A percentile compares a stretch with the other conserved stretches of the same genome.
phyloP scores from a whole-genome alignment of 2,113 vertebrate genomes.

The Aythya baeri region DNA sequence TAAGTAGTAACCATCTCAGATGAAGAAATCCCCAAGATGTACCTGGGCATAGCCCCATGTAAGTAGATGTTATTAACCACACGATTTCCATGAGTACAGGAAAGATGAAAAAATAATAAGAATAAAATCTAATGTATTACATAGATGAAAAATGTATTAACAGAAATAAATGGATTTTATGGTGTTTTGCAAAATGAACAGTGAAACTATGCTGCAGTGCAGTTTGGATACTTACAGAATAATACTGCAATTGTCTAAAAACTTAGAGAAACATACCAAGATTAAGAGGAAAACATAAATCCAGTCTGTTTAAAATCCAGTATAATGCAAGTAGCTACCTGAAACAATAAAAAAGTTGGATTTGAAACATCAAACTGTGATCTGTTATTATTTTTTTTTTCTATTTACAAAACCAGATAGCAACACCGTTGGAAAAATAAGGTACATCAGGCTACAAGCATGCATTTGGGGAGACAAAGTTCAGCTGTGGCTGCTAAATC shows the following conservation, averaged over 20 bases:
- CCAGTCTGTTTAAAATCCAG: not conserved
- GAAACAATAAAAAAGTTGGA: not conserved
- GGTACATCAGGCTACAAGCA: not conserved
- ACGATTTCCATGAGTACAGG: not conserved
- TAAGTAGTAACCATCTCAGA: not conserved
- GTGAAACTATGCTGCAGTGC: not conserved
- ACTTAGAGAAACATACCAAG: not conserved
- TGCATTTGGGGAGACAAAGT: not conserved
- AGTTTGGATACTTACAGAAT: not conserved
- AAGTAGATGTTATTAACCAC: not conserved
- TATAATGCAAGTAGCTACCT: not conserved
- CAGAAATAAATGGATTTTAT: not conserved
- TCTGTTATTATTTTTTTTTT: not conserved
- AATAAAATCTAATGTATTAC: not conserved
- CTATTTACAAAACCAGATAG: not conserved
- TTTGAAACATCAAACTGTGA: not conserved
- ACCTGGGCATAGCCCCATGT: not conserved
- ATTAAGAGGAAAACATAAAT: not conserved
- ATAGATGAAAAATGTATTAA: not conserved
- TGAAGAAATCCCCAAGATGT: not conserved
- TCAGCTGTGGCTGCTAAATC: not conserved
- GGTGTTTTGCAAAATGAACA: not conserved
- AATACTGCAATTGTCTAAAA: not conserved
- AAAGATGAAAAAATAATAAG: not conserved
- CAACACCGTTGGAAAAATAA: not conserved